Evolutionary conservation across 2,113 vertebrate genomes (phyloP).

Genomic region (Climacteris rufus): DNA sequence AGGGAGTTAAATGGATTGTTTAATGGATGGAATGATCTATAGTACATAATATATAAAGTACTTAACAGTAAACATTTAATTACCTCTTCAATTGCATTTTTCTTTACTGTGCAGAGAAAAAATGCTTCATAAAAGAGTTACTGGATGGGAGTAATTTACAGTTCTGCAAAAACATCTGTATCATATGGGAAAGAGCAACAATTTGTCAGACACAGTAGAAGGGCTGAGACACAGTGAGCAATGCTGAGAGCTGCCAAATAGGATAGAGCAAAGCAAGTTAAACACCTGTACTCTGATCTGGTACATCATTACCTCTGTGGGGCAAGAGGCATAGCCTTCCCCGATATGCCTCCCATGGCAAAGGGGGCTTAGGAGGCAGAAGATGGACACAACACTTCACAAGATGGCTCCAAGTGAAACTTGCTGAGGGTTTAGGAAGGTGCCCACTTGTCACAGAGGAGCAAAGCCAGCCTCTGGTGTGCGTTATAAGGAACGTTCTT

Average conservation of each 20-base stretch:
- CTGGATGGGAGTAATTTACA: slow-evolving; percentile 45
- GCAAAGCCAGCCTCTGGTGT: not conserved
- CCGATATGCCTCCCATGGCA: not conserved
- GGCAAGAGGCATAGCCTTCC: not conserved
- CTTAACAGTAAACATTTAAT: slow-evolving; percentile 70
- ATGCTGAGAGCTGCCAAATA: not conserved
- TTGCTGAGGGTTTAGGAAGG: not conserved
- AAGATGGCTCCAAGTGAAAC: not conserved
- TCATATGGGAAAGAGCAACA: not conserved
- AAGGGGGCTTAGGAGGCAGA: not conserved
- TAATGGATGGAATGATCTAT: slow-evolving; percentile 56
- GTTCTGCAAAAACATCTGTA: not conserved
- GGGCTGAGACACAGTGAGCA: not conserved
- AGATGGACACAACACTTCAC: not conserved
- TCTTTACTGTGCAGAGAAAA: not conserved
- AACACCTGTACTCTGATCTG: not conserved
- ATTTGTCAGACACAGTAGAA: not conserved
- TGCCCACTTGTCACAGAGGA: not conserved
- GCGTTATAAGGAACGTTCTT: not conserved
- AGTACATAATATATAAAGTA: slow-evolving; percentile 48
- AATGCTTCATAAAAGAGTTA: slow-evolving; percentile 33
- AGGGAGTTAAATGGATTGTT: slow-evolving; percentile 58
- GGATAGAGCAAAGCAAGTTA: not conserved
- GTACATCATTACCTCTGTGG: not conserved
- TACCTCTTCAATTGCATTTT: slow-evolving; percentile 50